phyloP scores from a whole-genome alignment of 2,797 vertebrate genomes.

The Poecilia picta region DNA sequence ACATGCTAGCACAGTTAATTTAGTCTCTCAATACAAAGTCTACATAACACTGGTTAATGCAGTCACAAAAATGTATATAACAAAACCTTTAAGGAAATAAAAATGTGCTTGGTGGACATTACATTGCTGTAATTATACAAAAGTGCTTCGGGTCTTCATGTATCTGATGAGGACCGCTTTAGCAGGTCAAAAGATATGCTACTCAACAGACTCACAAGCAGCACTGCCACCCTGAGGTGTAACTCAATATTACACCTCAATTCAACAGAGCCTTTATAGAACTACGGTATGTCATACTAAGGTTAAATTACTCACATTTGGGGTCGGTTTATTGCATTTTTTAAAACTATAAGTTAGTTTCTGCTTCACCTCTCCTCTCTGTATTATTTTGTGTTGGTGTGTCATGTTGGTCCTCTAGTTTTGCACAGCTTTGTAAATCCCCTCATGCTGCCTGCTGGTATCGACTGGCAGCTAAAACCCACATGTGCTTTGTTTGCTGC shows the following conservation, averaged over 20 bases:
- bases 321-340: neutral
- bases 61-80: too few species aligned
- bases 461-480: slow-evolving; percentile 23
- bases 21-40: too few species aligned
- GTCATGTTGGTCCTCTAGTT: neutral
- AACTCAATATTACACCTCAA: neutral
- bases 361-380: neutral
- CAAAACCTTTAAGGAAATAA: too few species aligned
- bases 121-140: too few species aligned
- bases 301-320: neutral
- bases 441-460: slow-evolving; percentile 1
- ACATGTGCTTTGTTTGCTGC: slow-evolving; percentile 54
- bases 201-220: too few species aligned
- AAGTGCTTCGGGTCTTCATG: too few species aligned
- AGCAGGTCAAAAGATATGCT: too few species aligned
- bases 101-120: too few species aligned
- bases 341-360: neutral
- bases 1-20: too few species aligned
- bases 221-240: too few species aligned
- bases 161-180: too few species aligned
- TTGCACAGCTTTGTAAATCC: neutral
- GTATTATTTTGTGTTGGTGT: neutral
- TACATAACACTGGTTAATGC: too few species aligned
- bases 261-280: neutral
- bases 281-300: neutral